Base-by-base conservation (phyloP, 2,888 invertebrate species). In the Drosophila siamana region DNA sequence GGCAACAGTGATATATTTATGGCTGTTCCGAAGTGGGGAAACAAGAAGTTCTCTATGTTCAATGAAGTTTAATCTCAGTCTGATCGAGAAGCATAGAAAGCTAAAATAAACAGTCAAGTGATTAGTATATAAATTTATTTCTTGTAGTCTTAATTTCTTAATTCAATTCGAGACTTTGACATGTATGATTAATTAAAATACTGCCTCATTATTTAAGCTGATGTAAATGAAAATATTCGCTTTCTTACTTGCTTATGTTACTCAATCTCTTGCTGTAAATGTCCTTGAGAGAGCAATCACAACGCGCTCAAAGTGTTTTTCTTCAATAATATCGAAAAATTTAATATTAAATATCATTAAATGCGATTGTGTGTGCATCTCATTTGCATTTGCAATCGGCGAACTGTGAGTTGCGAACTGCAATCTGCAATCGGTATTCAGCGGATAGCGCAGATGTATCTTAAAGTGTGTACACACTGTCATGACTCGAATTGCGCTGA, bases 391-490 rank as follows among this genome's bases (percentile, higher is more conserved):
- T 59, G 46, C 61, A 55, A 26, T 13, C 48, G 13, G 30, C 30
- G 11, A 38, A 11, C 41, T 44, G 47, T 28, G 15, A 38, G 6
- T 13, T 36, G 36, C 36, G 2, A 24, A 4, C 48, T 40, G 52
- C 28, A 40, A 19, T 55, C 47, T 40, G 13, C 44, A 40, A 19
- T 46, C 16, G 28, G 38, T 22, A 30, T 30, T 51, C 28, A 26
- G 13, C 54, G 36, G 38, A 50, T 46, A 28, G 22, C 59, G 47
- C 50, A 64, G 77, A 61, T 66, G 65, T 74, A 66, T 78, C 81
- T 84, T 70, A 63, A 69, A 84, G 74, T 70, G 60, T 68, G 66
- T 66, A 76, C 67, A 79, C 81, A 80, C 56, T 30, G 59, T 19
- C 54, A 44, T 19, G 74, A 24, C 13, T 63, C 59, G 51, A 24